Evolutionary conservation across 2,888 invertebrate genomes (phyloP), one percentile per base, ranked within the genome.

Genomic region (Torymus aiolomorphi): DNA sequence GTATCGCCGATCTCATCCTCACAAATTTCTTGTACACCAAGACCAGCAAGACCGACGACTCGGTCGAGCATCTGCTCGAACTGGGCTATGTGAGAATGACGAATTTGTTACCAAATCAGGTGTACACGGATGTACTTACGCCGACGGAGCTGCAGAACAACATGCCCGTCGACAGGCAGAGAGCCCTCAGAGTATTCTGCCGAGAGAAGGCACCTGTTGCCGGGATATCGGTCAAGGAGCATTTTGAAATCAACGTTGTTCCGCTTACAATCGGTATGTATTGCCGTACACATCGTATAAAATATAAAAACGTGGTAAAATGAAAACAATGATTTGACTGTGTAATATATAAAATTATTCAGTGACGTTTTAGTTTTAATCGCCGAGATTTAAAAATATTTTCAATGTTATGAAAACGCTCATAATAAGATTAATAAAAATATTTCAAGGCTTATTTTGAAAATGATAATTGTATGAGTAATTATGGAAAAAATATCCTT

Each of bases 211-310:
- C 97, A 65, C 98, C 98, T 0, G 99, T 99, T 8, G 98, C 98
- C n/a, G 99, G 99, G 2, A 99, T 99, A 85, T 96, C 98, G 0
- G 97, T 99, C 14, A 99, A 99, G 90, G 99, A 99, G 89, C 98
- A 98, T 91, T 98, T 99, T 90, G 99, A 99, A 92, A 97, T 99
- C 83, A 98, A 98, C 91, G 96, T 99, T 62, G 97, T 97, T 14
- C 98, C 99, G 11, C 94, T 99, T 81, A 95, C 96, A 1, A 97
- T 97, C 87, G 95, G 97, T 94, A 87, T 89, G 87, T 24, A 61
- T 13, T n/a, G 13, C n/a, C 16, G 16, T 16, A n/a, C n/a, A n/a
- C 2, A 57, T 13, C n/a, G 24, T 3, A 24, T n/a, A 49, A 42
- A 65, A 49, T 42, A 42, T 42, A 3, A 24, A n/a, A n/a, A n/a